Conservation (phyloP, 2,797 vertebrate species). For the Hybognathus amarus region DNA sequence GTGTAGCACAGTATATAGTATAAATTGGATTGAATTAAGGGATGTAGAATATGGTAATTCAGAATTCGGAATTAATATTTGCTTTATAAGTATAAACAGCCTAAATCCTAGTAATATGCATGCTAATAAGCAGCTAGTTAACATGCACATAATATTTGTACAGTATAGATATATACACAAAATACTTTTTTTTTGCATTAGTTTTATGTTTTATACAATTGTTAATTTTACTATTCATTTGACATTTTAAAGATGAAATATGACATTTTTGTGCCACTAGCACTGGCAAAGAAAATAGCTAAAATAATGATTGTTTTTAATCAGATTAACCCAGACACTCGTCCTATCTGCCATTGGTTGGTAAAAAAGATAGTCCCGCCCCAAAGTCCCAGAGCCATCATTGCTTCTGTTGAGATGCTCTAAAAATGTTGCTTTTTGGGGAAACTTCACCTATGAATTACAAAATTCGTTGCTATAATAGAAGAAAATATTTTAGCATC, state of each 20-base stretch:
- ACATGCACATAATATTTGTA: background rate
- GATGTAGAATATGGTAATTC: too few species aligned
- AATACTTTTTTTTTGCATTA: background rate
- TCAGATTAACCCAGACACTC: background rate
- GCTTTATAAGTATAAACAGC: too few species aligned
- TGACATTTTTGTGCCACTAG: background rate
- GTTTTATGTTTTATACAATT: background rate
- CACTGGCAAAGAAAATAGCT: background rate
- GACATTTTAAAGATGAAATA: background rate
- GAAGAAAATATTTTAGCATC: background rate
- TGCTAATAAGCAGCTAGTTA: background rate
- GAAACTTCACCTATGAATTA: background rate
- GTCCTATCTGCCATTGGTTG: background rate
- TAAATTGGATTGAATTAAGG: background rate
- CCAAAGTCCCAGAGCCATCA: background rate
- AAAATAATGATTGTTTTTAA: background rate
- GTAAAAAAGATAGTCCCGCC: background rate
- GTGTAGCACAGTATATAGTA: too few species aligned
- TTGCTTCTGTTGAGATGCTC: background rate
- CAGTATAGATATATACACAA: background rate
- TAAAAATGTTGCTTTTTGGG: background rate
- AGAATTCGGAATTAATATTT: too few species aligned
- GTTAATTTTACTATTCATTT: background rate
- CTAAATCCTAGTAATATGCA: background rate
- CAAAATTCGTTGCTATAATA: background rate